phyloP scores from a whole-genome alignment of 2,797 vertebrate species.

The Tokudaia muenninki region DNA sequence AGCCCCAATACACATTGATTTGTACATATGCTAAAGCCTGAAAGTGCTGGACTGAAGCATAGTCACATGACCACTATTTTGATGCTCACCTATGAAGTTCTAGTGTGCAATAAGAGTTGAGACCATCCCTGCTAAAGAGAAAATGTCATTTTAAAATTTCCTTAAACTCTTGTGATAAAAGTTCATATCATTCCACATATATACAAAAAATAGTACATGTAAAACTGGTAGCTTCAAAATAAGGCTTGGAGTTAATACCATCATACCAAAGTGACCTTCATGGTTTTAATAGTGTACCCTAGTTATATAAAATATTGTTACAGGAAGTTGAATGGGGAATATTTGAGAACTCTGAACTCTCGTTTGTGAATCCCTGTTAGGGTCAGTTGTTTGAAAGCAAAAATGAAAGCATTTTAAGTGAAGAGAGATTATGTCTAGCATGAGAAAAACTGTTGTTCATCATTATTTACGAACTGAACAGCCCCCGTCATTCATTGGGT shows the following conservation, averaged over 20 bases:
- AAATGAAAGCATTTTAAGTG: constrained; percentile 42
- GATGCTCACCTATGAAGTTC: constrained; percentile 17
- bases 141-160: constrained; percentile 34
- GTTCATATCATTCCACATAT: neutral
- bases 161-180: constrained; percentile 47
- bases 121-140: neutral
- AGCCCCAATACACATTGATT: neutral
- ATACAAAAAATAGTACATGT: neutral
- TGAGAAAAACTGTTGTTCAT: constrained; percentile 58
- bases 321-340: neutral
- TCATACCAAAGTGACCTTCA: constrained; percentile 18
- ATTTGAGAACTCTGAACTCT: constrained; percentile 23
- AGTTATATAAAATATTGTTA: constrained; percentile 31
- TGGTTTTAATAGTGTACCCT: constrained; percentile 8
- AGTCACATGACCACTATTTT: neutral
- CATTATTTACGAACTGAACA: constrained; percentile 65
- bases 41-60: neutral
- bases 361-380: constrained; percentile 31
- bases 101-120: constrained; percentile 37
- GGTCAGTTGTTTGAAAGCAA: constrained; percentile 61
- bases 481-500: constrained; percentile 30
- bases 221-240: constrained; percentile 40
- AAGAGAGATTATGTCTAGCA: constrained; percentile 21
- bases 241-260: constrained; percentile 13
- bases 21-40: constrained; percentile 1